These are phyloP conservation scores for Bufotes viridis DNA, from an alignment of 2,797 vertebrate genomes.

Conservation along the genomic window DNA sequence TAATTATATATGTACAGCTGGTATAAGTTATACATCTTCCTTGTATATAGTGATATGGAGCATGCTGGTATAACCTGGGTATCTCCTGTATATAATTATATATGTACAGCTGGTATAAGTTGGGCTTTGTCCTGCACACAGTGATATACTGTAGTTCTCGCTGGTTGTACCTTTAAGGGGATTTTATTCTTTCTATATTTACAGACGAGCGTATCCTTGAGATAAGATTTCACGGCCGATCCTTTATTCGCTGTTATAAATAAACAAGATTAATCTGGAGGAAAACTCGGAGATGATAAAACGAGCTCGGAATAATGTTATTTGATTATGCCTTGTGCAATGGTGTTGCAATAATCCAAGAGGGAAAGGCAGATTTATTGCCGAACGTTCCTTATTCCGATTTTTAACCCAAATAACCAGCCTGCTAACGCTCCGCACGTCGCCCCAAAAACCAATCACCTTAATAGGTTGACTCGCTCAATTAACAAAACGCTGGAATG, in stretches of 20 bases:
- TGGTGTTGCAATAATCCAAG: background rate
- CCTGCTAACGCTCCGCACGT: background rate
- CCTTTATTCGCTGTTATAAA: background rate
- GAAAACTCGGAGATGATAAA: background rate
- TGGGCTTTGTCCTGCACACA: background rate
- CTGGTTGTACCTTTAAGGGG: background rate
- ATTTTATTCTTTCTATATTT: background rate
- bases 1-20: background rate
- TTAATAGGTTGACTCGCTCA: constrained; percentile 20
- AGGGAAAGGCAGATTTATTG: constrained; percentile 10
- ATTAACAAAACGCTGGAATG: constrained; percentile 8
- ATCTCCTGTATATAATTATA: background rate
- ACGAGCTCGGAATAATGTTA: background rate
- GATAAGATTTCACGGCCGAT: background rate
- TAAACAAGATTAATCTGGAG: constrained; percentile 16
- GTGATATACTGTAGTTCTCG: background rate
- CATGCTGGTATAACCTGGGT: background rate
- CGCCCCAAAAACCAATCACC: background rate
- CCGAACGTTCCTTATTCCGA: background rate
- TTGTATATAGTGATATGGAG: background rate
- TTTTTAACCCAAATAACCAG: background rate
- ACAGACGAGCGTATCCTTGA: background rate
- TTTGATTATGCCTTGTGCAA: constrained; percentile 2
- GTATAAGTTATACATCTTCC: background rate
- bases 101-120: background rate